These are phyloP conservation scores for Melanotaenia nigrans DNA, from an alignment of 2,797 vertebrate species.

Conservation along the genomic window DNA sequence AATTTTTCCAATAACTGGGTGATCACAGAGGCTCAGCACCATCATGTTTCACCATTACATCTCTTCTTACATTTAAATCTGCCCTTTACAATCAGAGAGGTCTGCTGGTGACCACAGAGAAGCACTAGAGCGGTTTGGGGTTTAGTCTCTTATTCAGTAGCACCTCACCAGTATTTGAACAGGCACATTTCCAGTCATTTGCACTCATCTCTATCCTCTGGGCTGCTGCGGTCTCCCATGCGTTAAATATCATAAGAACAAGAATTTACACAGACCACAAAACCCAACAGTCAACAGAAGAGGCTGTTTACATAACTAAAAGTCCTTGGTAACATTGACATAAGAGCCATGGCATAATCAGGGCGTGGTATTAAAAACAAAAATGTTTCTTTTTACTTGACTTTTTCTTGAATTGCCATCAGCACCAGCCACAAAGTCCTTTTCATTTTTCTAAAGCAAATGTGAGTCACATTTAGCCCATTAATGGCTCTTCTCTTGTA, in stretches of 20 bases:
- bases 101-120: constrained; percentile 34
- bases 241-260: constrained; percentile 55
- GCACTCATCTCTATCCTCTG: constrained; percentile 39
- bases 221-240: constrained; percentile 22
- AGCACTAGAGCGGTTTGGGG: constrained; percentile 28
- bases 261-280: constrained; percentile 50
- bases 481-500: constrained; percentile 38
- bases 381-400: constrained; percentile 9
- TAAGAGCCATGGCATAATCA: constrained; percentile 24
- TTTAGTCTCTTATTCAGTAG: constrained; percentile 48
- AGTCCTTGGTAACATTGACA: constrained; percentile 35
- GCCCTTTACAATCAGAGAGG: constrained; percentile 34
- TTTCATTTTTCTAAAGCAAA: constrained; percentile 28
- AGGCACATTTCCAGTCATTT: constrained; percentile 40
- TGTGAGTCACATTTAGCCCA: constrained; percentile 55
- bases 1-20: not conserved
- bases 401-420: constrained; percentile 17
- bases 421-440: constrained; percentile 15
- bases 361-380: constrained; percentile 22
- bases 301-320: constrained; percentile 49
- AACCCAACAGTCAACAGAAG: constrained; percentile 43
- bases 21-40: constrained; percentile 4
- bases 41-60: not conserved
- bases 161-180: constrained; percentile 54
- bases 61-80: constrained; percentile 23